Percentiles rank a stretch among this genome's conserved stretches.
These are phyloP conservation scores for Micrasema minimum DNA, from an alignment of 1,140 invertebrate species.

Conservation along the genomic window DNA sequence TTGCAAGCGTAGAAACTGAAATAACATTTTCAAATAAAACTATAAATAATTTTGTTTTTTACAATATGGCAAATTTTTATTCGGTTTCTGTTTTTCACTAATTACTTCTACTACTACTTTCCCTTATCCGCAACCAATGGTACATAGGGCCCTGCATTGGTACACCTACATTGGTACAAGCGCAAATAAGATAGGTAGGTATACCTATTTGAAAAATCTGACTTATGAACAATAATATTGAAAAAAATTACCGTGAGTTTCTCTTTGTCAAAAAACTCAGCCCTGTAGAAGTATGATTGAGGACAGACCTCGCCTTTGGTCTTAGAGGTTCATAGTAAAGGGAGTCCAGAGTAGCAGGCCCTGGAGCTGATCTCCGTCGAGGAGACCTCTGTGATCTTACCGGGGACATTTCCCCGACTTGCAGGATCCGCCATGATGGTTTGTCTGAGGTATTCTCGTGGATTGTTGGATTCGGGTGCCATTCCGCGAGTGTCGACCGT, in stretches of 20 bases:
- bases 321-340: constrained; percentile 50
- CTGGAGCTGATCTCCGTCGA: constrained; percentile 39
- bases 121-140: too few relatives aligned
- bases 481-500: constrained; percentile 6
- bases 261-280: constrained; percentile 45
- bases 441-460: constrained; percentile 1
- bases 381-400: constrained; percentile 37
- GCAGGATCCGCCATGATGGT: constrained; percentile 7
- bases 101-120: too few relatives aligned
- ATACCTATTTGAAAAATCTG: too few relatives aligned
- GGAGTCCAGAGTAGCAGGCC: constrained; percentile 50
- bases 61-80: too few relatives aligned
- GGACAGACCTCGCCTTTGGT: constrained; percentile 45
- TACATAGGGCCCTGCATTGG: too few relatives aligned
- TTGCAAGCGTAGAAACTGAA: too few relatives aligned
- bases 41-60: too few relatives aligned
- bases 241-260: constrained; percentile 45
- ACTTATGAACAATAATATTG: too few relatives aligned
- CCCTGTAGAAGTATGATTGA: constrained; percentile 44
- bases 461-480: not conserved
- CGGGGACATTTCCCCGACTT: constrained; percentile 21
- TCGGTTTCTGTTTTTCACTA: too few relatives aligned
- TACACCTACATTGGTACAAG: too few relatives aligned
- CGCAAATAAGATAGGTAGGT: too few relatives aligned
- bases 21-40: too few relatives aligned